Base-by-base conservation (phyloP, 2,888 invertebrate species). In the Sylvicola cinctus region DNA sequence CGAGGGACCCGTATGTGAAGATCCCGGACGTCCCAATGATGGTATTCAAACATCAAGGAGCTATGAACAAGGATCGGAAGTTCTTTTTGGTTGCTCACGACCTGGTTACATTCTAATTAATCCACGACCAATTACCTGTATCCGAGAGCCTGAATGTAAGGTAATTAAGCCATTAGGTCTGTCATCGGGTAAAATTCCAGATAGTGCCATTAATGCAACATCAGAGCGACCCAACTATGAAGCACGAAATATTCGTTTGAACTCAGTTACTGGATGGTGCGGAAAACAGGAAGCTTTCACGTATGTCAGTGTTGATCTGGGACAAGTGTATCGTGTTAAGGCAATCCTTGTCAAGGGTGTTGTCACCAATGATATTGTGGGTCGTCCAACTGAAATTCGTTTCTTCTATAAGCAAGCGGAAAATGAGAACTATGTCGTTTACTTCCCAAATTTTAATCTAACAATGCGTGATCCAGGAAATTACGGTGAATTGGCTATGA, bases 201-300 rank as follows among this genome's bases (percentile, higher is more conserved):
- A 93, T 51, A 80, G 84, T 2, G 88, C 91, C 2, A 91, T 95
- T 35, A 93, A 91, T 51, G 88, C 88, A 0, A 91, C 91, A 0
- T 90, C 90, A 10, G 88, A 88, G 58, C 65, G 85, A 48, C 84
- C 85, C 16, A 88, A 88, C 49, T 88, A 88, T 51, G 87, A 88
- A 65, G 85, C 87, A 0, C 75, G 65, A 51, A 87, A 90, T 49
- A 75, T 90, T 10, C 68, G 90, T 20, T 60, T 91, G 25, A 88
- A 87, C 51, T 88, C 90, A 1, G 88, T 87, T 3, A 90, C 90
- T 31, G 90, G 90, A 13, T 91, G 90, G 90, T 90, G 90, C 57
- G 87, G 87, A n/a, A 90, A 88, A 48, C 83, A 85, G 60, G 93
- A 93, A 61, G 83, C 90, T 1, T 91, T 93, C 49, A 91, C 91